Evolutionary conservation across 2,113 vertebrate species (phyloP), one percentile per base, ranked within the genome.

Genomic region (Corythaeola cristata): DNA sequence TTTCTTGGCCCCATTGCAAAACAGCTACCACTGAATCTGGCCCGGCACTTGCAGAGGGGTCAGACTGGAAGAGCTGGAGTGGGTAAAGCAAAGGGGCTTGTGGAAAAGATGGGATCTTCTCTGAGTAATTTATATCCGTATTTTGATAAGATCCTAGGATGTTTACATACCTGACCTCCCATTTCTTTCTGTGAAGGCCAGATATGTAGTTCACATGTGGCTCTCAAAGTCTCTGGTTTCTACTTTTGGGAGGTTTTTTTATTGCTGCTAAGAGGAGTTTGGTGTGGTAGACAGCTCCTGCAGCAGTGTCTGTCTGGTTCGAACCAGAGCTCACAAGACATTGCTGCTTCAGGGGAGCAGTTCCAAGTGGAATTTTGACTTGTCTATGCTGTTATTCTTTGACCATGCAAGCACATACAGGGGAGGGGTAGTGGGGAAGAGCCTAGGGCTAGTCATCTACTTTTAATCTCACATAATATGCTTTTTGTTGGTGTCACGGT

Each of bases 161-260:
- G 53, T 71, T 24, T 16, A 10, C 41, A 27, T 39, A 15, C 15
- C 6, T 13, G 53, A 0, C 47, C 28, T 78, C 22, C 24, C n/a
- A 2, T 32, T 88, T 50, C 27, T 50, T 13, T 8, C 30, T 58
- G 37, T 0, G 2, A 12, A 47, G 77, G 32, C 53, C 37, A 6
- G 16, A 8, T 7, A 8, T 1, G 4, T 20, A 32, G 39, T 27
- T 77, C 35, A 11, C 20, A 5, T 20, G 0, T 3, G 26, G 3
- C 1, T n/a, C 71, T 50, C 33, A 16, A 50, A 32, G 37, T 47
- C 62, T 39, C 28, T 15, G 39, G 3, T 39, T 44, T 35, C n/a
- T 66, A 0, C 52, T 84, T 26, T 32, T 9, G 26, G 47, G 22
- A 35, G 32, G 32, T 3, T 32, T 60, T 67, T 45, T 1, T 4